phyloP scores from a whole-genome alignment of 2,113 vertebrate genomes.

The Phylloscopus trochiloides region DNA sequence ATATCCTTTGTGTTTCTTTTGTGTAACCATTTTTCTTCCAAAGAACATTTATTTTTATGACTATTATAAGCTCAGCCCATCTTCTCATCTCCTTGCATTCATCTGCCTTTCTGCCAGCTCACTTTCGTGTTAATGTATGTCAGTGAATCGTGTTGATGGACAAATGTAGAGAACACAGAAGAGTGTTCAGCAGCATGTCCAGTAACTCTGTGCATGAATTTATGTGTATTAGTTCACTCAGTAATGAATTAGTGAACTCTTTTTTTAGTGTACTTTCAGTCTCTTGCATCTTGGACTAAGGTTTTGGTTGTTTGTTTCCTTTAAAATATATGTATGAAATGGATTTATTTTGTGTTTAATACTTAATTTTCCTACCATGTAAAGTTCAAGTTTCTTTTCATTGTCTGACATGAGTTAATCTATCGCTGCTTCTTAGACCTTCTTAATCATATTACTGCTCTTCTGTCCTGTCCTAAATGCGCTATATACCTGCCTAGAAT shows the following conservation, averaged over 20 bases:
- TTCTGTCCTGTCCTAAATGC: background rate
- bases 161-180: background rate
- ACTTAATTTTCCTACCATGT: background rate
- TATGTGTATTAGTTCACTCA: background rate
- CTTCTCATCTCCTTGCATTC: background rate
- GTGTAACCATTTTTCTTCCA: background rate
- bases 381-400: background rate
- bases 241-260: background rate
- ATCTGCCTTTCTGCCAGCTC: background rate
- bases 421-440: background rate
- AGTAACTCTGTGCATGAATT: background rate
- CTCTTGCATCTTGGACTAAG: background rate
- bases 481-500: background rate
- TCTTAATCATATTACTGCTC: background rate
- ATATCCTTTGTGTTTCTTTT: background rate
- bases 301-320: background rate
- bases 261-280: background rate
- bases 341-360: background rate
- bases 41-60: background rate
- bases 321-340: background rate
- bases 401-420: background rate
- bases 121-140: fast-evolving
- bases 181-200: background rate
- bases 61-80: background rate
- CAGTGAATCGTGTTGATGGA: background rate